Evolutionary conservation across 2,797 vertebrate genomes (phyloP), one percentile per base, ranked within the genome.

Genomic region (Ptychadena robeensis): DNA sequence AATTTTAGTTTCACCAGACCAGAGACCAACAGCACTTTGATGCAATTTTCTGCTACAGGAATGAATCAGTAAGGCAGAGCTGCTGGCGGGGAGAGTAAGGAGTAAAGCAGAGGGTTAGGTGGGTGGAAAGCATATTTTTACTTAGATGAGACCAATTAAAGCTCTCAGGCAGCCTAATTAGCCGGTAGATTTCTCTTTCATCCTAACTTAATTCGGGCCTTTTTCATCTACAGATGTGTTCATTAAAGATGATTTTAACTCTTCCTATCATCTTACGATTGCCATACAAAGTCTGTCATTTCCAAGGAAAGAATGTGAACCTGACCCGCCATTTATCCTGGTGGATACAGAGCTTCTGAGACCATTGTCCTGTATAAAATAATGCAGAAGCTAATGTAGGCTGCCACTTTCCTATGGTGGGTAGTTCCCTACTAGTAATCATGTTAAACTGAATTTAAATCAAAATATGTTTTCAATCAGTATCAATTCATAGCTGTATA

Each of bases 121-220:
- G 71, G 82, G 83, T 80, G 78, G 72, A 85, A 85, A 76, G 37
- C 78, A 76, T 44, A 81, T 81, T 85, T 85, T 44, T 66, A 69
- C 53, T 72, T 80, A 76, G 83, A 85, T 71, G 72, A 85, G 83
- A 80, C 83, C 78, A 85, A 85, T 85, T 85, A 85, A 76, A 81
- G 78, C 83, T 80, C 83, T 85, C 83, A 85, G 83, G 72, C 71
- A 84, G 71, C 44, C 78, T 81, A 85, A 85, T 81, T 85, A 85
- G 71, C 78, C 32, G 37, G 72, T 80, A 81, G 83, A 85, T 85
- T 85, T 85, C 72, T 57, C 66, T 85, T 85, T 85, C 72, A 85
- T 85, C 83, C 57, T 0, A 48, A 69, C 83, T 76, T 81, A 78
- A 66, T 85, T 80, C 66, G 65, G 66, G 83, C 75, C 78, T 71